A percentile compares a stretch with the other conserved stretches of the same genome.
These are phyloP conservation scores for Pasiphila rectangulata DNA, from an alignment of 2,888 invertebrate species.

Conservation along the genomic window DNA sequence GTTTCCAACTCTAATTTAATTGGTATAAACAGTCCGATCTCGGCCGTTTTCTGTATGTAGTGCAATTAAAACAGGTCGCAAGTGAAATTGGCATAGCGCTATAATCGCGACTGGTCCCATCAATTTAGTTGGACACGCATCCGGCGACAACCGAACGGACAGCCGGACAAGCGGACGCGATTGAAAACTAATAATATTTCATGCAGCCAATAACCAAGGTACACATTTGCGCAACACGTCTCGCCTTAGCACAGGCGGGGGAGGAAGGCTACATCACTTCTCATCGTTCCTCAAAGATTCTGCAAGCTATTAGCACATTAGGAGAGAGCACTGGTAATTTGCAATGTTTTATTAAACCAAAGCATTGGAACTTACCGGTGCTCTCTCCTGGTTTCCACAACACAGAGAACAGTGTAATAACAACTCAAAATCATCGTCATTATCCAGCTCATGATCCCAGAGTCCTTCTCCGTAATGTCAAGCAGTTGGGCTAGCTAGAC, in stretches of 20 bases:
- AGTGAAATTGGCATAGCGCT: constrained; percentile 59
- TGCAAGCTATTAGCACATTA: no score
- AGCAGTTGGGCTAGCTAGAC: no score
- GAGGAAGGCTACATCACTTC: not conserved
- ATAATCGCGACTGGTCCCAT: constrained; percentile 60
- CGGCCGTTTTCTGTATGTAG: constrained; percentile 41
- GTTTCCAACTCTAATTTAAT: constrained; percentile 62
- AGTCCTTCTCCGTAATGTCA: no score
- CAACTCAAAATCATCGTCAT: no score
- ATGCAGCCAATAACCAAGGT: constrained; percentile 49
- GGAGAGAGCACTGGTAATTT: no score
- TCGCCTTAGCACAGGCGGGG: constrained; percentile 14
- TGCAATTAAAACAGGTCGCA: constrained; percentile 54
- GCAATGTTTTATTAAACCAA: no score
- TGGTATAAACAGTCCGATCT: constrained; percentile 49
- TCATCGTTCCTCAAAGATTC: no score
- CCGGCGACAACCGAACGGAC: constrained; percentile 62
- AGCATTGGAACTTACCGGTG: no score
- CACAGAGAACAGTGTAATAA: no score
- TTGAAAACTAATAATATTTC: constrained; percentile 66
- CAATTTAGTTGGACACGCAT: constrained; percentile 67
- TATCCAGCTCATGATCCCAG: no score
- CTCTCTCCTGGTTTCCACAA: no score
- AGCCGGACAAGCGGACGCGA: constrained; percentile 59
- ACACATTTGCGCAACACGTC: constrained; percentile 56